phyloP scores from a whole-genome alignment of 1,140 invertebrate species.

The Hylaeus volcanicus region DNA sequence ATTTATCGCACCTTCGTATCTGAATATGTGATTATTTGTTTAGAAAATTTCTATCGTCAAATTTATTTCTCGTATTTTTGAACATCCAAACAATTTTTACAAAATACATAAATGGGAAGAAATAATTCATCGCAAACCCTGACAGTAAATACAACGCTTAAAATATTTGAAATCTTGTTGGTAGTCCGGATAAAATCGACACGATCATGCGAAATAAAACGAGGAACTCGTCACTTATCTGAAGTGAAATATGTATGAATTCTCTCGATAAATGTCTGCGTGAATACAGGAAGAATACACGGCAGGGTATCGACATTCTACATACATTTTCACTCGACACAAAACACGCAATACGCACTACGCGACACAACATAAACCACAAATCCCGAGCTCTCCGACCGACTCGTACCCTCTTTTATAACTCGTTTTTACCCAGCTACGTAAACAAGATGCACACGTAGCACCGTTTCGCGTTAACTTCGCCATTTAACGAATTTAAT shows the following conservation, averaged over 20 bases:
- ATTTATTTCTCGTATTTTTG: no score
- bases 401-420: background rate
- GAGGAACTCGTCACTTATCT: no score
- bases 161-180: background rate
- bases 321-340: constrained; percentile 8
- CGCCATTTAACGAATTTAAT: background rate
- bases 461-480: background rate
- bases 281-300: background rate
- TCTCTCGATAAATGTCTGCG: background rate
- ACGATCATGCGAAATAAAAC: background rate
- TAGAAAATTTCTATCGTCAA: no score
- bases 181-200: background rate
- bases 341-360: background rate
- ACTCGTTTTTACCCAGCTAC: background rate
- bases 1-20: no score
- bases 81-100: no score
- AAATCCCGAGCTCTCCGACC: background rate
- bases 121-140: no score
- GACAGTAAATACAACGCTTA: no score
- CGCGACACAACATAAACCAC: background rate
- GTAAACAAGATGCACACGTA: background rate
- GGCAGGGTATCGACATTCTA: background rate
- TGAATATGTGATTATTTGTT: no score
- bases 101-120: no score
- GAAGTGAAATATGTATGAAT: background rate